These are phyloP conservation scores for Mystacornis crossleyi DNA, from an alignment of 2,113 vertebrate species.

Conservation along the genomic window DNA sequence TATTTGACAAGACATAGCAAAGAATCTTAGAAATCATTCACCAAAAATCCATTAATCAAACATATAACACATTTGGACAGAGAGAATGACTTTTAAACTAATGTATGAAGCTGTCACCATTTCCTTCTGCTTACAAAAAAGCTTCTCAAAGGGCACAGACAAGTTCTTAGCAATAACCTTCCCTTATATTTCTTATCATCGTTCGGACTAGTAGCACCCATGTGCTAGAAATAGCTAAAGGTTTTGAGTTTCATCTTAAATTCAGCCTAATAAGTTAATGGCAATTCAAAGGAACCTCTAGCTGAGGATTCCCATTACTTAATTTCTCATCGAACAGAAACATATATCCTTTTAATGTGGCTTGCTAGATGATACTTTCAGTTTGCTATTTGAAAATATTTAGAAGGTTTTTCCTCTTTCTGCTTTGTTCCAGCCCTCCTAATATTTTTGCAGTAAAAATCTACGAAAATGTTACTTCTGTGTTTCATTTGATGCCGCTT, in stretches of 20 bases:
- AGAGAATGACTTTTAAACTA: not conserved
- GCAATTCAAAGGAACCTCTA: not conserved
- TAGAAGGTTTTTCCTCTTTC: not conserved
- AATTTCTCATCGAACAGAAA: not conserved
- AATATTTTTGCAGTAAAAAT: not conserved
- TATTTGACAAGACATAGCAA: not conserved
- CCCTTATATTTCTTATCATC: not conserved
- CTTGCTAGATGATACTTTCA: not conserved
- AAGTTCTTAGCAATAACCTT: not conserved
- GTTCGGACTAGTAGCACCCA: not conserved
- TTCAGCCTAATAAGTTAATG: not conserved
- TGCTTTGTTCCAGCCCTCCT: rapidly evolving
- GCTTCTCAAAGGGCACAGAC: not conserved
- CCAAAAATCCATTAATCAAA: not conserved
- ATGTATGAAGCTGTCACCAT: not conserved
- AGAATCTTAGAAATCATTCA: not conserved
- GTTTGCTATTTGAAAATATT: not conserved
- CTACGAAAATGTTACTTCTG: not conserved
- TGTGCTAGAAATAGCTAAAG: not conserved
- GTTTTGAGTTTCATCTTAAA: not conserved
- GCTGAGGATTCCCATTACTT: not conserved
- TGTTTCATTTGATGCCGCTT: not conserved
- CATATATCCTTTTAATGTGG: not conserved
- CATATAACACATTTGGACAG: not conserved
- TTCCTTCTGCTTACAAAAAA: not conserved